Evolutionary conservation across 2,113 vertebrate species (phyloP), one percentile per base, ranked within the genome.

Genomic region (Pampusana beccarii): DNA sequence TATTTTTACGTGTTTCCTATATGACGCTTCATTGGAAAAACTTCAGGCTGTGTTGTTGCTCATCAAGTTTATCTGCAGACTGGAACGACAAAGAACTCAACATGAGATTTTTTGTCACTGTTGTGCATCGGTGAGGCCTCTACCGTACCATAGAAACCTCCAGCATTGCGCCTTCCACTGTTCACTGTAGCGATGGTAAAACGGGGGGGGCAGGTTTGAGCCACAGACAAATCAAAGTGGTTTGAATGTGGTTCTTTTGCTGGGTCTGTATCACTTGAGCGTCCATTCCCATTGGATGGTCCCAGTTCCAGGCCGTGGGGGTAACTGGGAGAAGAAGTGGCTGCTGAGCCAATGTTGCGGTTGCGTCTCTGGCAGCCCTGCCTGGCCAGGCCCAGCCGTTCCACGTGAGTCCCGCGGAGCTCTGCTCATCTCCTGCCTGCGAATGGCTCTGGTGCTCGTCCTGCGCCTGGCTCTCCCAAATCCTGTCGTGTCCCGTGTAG

Each of bases 391-490:
- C n/a, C 19, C 31, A 31, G 25, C 12, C 1, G 0, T 44, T 62
- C 48, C 1, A 0, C 21, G 3, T 7, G 3, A 56, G 5, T 36
- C 48, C 17, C 20, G 16, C n/a, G 36, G 28, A 66, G 11, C 34
- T 46, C 25, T 9, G 40, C 18, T 18, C 36, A 31, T 21, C 77
- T 83, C 15, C 74, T 71, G 16, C 46, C 48, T 74, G n/a, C 2
- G 0, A n/a, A 10, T 12, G 25, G 36, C 48, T 28, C 74, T 53
- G 67, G 54, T 0, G 0, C 64, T 51, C 60, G 44, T 53, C n/a
- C 69, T 26, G 74, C 64, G 7, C 57, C 58, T 85, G 38, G 6
- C 17, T 61, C 25, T 60, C 60, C 42, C 60, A 65, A 53, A 48
- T 23, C 64, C 57, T 61, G 19, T 42, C 7, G 54, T 56, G 21